Percentiles rank a stretch among this genome's conserved stretches.
phyloP scores from a whole-genome alignment of 2,113 vertebrate genomes.

The Scomber scombrus region DNA sequence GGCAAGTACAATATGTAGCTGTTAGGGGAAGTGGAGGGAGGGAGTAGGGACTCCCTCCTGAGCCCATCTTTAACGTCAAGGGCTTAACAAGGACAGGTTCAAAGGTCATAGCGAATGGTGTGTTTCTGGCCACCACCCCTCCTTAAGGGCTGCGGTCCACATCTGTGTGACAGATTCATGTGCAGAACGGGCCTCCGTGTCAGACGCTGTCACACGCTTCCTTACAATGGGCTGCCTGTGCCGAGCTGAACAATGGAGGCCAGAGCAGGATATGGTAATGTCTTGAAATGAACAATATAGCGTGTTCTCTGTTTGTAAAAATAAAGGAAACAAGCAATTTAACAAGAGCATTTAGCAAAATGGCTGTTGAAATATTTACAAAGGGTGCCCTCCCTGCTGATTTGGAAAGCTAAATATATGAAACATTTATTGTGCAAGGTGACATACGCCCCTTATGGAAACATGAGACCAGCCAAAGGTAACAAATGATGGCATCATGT shows the following conservation, averaged over 20 bases:
- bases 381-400: constrained; percentile 37
- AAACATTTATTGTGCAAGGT: constrained; percentile 39
- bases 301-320: constrained; percentile 38
- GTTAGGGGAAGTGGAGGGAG: background rate
- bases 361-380: constrained; percentile 70
- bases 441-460: constrained; percentile 48
- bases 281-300: constrained; percentile 24
- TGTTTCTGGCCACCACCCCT: constrained; percentile 45
- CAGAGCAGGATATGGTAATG: constrained; percentile 44
- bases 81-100: constrained; percentile 71
- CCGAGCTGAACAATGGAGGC: constrained; percentile 39
- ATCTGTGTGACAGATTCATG: constrained; percentile 68
- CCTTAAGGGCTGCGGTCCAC: constrained; percentile 48
- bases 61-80: constrained; percentile 47
- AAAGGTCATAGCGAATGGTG: constrained; percentile 61
- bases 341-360: constrained; percentile 39
- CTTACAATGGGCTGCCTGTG: constrained; percentile 41
- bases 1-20: constrained; percentile 64
- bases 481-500: constrained; percentile 50
- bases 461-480: constrained; percentile 61
- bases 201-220: constrained; percentile 31
- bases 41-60: constrained; percentile 33
- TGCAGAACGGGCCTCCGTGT: constrained; percentile 42
- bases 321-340: constrained; percentile 63
- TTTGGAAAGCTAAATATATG: constrained; percentile 37